These are phyloP conservation scores for Nibea coibor DNA, from an alignment of 2,113 vertebrate species.

Conservation along the genomic window DNA sequence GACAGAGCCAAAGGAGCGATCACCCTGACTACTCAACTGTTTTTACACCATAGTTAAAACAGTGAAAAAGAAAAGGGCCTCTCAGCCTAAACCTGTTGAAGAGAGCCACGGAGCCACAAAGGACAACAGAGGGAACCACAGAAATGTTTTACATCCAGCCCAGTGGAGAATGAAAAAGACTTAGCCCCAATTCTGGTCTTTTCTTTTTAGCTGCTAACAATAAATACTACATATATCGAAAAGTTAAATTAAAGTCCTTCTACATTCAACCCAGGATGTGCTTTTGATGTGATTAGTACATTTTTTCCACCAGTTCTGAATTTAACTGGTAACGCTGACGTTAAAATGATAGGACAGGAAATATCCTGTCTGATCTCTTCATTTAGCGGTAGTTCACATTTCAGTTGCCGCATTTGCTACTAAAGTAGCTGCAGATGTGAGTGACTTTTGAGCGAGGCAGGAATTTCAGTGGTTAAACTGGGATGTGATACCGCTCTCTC, in stretches of 20 bases:
- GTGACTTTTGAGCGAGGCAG: background rate
- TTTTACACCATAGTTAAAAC: constrained; percentile 65
- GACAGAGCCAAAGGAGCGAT: constrained; percentile 35
- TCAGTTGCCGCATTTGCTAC: constrained; percentile 11
- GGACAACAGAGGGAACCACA: constrained; percentile 51
- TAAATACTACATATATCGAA: background rate
- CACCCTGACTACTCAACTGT: constrained; percentile 51
- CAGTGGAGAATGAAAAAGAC: constrained; percentile 5
- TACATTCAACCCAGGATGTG: background rate
- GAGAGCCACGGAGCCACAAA: constrained; percentile 36
- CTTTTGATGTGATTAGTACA: constrained; percentile 5
- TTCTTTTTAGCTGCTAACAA: background rate
- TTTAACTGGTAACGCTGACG: background rate
- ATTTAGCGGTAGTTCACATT: constrained; percentile 23
- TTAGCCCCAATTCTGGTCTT: background rate
- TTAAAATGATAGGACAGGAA: constrained; percentile 10
- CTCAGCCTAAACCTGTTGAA: constrained; percentile 28
- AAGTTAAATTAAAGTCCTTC: background rate
- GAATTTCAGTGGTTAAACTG: constrained; percentile 32
- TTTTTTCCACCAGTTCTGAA: constrained; percentile 9
- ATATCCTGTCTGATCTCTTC: constrained; percentile 25
- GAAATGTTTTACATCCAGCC: constrained; percentile 43
- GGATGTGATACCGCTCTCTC: constrained; percentile 17
- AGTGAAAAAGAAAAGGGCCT: constrained; percentile 62
- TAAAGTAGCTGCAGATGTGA: constrained; percentile 48